phyloP scores from a whole-genome alignment of 2,113 vertebrate genomes.

The Dipodomys stephensi region DNA sequence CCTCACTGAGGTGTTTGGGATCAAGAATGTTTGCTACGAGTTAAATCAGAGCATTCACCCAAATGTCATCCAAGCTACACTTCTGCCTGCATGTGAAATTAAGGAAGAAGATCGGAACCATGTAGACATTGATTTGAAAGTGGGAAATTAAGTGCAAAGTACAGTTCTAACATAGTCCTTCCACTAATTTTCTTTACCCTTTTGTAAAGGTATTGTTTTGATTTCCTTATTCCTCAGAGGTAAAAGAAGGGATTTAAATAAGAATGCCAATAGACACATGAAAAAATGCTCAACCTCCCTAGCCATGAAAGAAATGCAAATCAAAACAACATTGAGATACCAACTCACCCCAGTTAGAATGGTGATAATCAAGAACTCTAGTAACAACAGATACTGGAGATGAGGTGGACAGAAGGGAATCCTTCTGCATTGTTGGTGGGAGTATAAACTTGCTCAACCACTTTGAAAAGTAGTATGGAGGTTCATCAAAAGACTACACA shows the following conservation, averaged over 20 bases:
- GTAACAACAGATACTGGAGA: no score
- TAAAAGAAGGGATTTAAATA: not conserved
- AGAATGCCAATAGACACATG: no score
- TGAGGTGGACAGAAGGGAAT: no score
- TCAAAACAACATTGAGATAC: no score
- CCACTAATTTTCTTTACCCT: not conserved
- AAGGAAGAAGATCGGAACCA: not conserved
- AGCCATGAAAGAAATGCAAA: no score
- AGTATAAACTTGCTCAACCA: no score
- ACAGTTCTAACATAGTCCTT: not conserved
- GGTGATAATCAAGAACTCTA: no score
- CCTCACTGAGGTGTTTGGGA: not conserved
- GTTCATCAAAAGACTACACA: no score
- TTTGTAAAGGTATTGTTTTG: not conserved
- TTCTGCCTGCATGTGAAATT: not conserved
- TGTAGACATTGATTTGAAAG: not conserved
- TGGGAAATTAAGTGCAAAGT: not conserved
- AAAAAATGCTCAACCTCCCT: no score
- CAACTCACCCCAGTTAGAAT: no score
- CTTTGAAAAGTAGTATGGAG: no score
- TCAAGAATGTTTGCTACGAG: slow-evolving; percentile 18
- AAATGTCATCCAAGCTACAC: not conserved
- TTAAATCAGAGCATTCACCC: not conserved
- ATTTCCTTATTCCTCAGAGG: not conserved
- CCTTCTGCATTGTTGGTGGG: no score